phyloP scores from a whole-genome alignment of 2,888 invertebrate genomes.

The Erannis defoliaria region DNA sequence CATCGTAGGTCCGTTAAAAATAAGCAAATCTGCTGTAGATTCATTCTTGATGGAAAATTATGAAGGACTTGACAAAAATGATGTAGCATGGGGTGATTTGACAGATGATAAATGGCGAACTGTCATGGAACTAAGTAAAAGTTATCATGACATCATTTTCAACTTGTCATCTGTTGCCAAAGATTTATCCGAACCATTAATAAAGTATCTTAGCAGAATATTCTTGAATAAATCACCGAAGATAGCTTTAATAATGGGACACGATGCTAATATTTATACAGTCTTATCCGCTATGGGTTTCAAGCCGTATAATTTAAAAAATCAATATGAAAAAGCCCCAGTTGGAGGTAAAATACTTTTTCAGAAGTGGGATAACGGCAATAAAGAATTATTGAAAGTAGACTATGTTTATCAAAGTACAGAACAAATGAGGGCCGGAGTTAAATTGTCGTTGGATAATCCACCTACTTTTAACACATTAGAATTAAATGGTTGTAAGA shows the following conservation, averaged over 20 bases:
- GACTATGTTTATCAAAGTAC: constrained; percentile 72
- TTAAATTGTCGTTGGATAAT: constrained; percentile 55
- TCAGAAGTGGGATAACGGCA: constrained; percentile 68
- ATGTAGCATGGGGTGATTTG: constrained; percentile 76
- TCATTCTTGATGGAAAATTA: constrained; percentile 78
- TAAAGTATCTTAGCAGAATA: constrained; percentile 62
- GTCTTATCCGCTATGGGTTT: constrained; percentile 65
- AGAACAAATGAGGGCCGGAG: constrained; percentile 64
- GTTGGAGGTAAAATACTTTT: constrained; percentile 76
- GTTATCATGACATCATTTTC: constrained; percentile 73
- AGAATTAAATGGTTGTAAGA: constrained; percentile 62
- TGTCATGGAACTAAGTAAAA: constrained; percentile 60
- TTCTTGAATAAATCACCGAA: constrained; percentile 59
- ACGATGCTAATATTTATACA: constrained; percentile 76
- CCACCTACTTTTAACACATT: constrained; percentile 65
- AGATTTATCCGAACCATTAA: constrained; percentile 68
- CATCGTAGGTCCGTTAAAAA: constrained; percentile 71
- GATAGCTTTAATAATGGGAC: constrained; percentile 71
- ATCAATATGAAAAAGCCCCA: constrained; percentile 68
- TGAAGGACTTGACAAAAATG: constrained; percentile 62
- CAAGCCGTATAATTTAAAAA: constrained; percentile 57
- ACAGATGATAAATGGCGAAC: constrained; percentile 58
- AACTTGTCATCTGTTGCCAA: constrained; percentile 68
- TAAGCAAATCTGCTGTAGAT: constrained; percentile 71
- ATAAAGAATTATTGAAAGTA: constrained; percentile 61